A percentile compares a stretch with the other conserved stretches of the same genome.
phyloP scores from a whole-genome alignment of 2,888 invertebrate genomes.

The Ecdyonurus torrentis region DNA sequence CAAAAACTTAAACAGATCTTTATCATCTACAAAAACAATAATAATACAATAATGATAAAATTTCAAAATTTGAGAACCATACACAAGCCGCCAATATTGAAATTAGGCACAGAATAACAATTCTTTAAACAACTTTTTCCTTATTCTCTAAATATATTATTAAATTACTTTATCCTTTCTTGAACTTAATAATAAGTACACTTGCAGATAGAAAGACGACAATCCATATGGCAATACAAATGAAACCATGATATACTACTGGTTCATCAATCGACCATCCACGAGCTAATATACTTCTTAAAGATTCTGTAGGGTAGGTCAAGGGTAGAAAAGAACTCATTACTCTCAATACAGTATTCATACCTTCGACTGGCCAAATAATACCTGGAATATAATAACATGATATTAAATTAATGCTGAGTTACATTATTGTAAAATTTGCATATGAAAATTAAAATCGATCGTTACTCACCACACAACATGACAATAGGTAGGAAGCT shows the following conservation, averaged over 20 bases:
- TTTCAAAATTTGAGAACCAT: too few relatives aligned
- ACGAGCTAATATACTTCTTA: slow-evolving; percentile 66
- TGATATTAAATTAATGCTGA: slow-evolving; percentile 13
- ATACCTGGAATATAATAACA: slow-evolving; percentile 33
- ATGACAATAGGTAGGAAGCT: slow-evolving; percentile 73
- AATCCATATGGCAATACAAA: slow-evolving; percentile 66
- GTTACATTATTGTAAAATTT: background rate
- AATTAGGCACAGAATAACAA: too few relatives aligned
- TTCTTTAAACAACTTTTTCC: too few relatives aligned
- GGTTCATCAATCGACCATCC: slow-evolving; percentile 61
- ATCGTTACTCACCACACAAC: slow-evolving; percentile 44
- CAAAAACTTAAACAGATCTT: too few relatives aligned
- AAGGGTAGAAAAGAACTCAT: slow-evolving; percentile 63
- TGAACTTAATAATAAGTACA: slow-evolving; percentile 62
- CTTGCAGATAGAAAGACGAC: slow-evolving; percentile 53
- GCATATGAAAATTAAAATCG: background rate
- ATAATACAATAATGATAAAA: too few relatives aligned
- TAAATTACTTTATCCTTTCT: slow-evolving; percentile 46
- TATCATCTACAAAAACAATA: too few relatives aligned
- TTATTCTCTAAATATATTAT: too few relatives aligned
- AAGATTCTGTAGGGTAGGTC: slow-evolving; percentile 73
- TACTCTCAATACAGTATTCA: slow-evolving; percentile 57
- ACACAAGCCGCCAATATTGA: too few relatives aligned
- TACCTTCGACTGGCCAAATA: slow-evolving; percentile 89
- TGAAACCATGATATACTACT: slow-evolving; percentile 63